Conservation (phyloP, 2,113 vertebrate genomes). For the Hemiprocne comata region DNA sequence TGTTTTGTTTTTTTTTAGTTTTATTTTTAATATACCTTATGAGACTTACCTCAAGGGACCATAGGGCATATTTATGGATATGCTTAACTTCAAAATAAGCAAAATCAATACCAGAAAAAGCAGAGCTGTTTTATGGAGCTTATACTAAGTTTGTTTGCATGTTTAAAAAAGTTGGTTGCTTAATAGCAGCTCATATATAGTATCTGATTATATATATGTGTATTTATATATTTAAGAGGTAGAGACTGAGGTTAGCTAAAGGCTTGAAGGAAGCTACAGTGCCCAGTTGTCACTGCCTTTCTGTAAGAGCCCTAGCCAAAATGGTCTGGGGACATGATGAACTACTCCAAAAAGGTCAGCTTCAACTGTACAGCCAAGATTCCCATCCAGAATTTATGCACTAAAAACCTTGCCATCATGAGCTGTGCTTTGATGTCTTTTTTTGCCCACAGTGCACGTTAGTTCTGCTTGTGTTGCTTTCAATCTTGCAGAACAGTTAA, state of each 20-base stretch:
- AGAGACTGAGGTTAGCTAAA: background rate
- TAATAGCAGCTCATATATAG: conserved; percentile 16
- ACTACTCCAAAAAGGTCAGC: background rate
- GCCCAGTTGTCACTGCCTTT: conserved; percentile 3
- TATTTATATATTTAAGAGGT: conserved; percentile 51
- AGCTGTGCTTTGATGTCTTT: conserved; percentile 1
- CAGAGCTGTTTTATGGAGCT: conserved; percentile 27
- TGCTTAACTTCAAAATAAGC: conserved; percentile 59
- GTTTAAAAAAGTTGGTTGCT: conserved; percentile 23
- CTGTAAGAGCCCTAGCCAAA: background rate
- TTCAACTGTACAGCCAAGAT: background rate
- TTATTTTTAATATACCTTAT: conserved; percentile 65
- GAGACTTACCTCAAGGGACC: conserved; percentile 52
- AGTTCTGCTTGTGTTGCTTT: conserved; percentile 53
- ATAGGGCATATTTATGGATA: conserved; percentile 48
- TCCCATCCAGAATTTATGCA: background rate
- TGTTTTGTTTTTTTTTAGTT: background rate
- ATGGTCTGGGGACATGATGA: background rate
- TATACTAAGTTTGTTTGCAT: conserved; percentile 45
- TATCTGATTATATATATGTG: background rate
- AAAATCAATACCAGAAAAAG: conserved; percentile 49
- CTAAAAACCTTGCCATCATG: background rate
- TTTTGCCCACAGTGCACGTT: conserved; percentile 20
- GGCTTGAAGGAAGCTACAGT: conserved; percentile 41
- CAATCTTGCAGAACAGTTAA: conserved; percentile 59